These are phyloP conservation scores for Dicrurus megarhynchus DNA, from an alignment of 2,113 vertebrate species.

Conservation along the genomic window DNA sequence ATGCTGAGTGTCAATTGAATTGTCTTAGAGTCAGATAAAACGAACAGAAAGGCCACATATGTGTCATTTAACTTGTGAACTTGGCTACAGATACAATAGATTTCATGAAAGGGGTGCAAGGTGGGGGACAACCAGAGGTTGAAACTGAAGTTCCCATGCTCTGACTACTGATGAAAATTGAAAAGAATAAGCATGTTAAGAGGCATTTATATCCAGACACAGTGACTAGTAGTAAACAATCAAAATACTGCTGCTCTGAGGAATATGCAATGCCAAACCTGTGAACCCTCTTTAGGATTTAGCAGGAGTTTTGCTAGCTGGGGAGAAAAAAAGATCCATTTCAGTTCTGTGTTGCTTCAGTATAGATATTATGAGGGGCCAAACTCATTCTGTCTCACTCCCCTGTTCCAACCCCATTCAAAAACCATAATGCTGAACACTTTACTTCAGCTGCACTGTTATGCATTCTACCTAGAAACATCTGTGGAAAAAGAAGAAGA, in stretches of 20 bases:
- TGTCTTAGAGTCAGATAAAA: slow-evolving; percentile 49
- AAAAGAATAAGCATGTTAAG: slow-evolving; percentile 23
- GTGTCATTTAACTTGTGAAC: slow-evolving; percentile 47
- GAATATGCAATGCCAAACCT: background rate
- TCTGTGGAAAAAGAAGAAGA: background rate
- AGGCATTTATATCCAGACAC: slow-evolving; percentile 13
- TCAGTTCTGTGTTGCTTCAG: background rate
- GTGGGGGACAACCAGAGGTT: slow-evolving; percentile 2
- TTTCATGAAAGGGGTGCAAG: background rate
- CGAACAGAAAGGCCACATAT: slow-evolving; percentile 43
- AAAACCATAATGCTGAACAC: background rate
- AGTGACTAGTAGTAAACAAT: background rate
- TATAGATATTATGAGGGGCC: background rate
- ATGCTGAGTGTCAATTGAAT: slow-evolving; percentile 2
- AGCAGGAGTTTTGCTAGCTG: background rate
- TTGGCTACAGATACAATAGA: slow-evolving; percentile 44
- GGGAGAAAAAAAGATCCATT: background rate
- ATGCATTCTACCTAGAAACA: background rate
- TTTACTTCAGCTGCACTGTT: background rate
- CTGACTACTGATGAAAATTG: slow-evolving; percentile 21
- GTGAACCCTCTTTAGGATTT: background rate
- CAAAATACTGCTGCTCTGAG: slow-evolving; percentile 7
- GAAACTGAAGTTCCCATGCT: slow-evolving; percentile 16
- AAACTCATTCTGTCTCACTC: background rate
- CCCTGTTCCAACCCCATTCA: background rate